Percentiles rank a stretch among this genome's conserved stretches.
Conservation (phyloP, 2,113 vertebrate species). For the Xerus inauris region DNA sequence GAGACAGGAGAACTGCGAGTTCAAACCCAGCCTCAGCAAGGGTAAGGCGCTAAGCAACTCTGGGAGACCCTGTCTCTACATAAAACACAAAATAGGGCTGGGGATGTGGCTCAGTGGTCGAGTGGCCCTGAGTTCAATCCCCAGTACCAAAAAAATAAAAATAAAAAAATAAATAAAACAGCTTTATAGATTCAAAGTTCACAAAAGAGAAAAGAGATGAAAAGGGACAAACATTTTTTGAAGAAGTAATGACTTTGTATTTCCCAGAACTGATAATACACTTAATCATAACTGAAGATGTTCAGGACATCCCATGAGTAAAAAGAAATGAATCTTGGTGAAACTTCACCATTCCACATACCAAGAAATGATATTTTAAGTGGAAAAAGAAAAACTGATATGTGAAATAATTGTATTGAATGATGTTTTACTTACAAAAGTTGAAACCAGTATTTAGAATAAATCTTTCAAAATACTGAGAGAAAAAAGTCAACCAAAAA, state of each 20-base stretch:
- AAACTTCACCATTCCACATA: background rate
- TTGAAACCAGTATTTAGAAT: background rate
- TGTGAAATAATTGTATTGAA: background rate
- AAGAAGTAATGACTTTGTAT: background rate
- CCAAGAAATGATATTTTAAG: background rate
- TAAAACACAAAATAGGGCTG: too few species aligned
- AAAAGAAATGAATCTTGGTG: background rate
- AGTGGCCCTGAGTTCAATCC: too few species aligned
- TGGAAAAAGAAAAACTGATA: background rate
- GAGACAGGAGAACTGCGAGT: too few species aligned
- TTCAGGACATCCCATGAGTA: background rate
- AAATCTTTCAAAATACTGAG: background rate
- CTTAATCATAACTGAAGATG: background rate
- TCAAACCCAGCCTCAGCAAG: too few species aligned
- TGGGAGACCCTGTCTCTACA: too few species aligned
- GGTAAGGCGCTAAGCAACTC: too few species aligned
- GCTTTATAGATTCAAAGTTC: background rate
- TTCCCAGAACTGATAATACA: background rate
- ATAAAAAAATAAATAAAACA: too few species aligned
- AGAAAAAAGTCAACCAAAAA: background rate
- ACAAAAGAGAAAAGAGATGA: background rate
- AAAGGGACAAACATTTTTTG: background rate
- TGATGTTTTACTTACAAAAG: background rate
- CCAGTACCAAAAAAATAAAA: too few species aligned
- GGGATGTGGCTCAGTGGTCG: too few species aligned